Conservation (phyloP, 1,140 invertebrate genomes). For the Centruroides sculpturatus region DNA sequence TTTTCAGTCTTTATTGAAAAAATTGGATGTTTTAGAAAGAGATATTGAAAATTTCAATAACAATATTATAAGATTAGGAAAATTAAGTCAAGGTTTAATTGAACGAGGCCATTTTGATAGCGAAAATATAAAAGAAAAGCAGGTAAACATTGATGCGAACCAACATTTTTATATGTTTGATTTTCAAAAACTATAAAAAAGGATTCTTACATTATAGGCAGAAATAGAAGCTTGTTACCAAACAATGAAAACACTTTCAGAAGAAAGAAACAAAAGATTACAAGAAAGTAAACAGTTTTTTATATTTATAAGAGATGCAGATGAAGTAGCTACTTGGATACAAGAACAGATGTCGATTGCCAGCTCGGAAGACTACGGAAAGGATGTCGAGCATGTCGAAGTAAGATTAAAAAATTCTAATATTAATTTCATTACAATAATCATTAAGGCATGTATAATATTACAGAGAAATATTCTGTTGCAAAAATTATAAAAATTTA, state of each 20-base stretch:
- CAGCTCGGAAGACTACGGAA: slow-evolving; percentile 83
- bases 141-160: slow-evolving; percentile 30
- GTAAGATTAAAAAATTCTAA: slow-evolving; percentile 20
- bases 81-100: slow-evolving; percentile 45
- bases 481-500: background rate
- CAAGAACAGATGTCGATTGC: slow-evolving; percentile 71
- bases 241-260: slow-evolving; percentile 52
- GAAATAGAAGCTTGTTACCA: slow-evolving; percentile 50
- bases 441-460: background rate
- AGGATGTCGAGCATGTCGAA: slow-evolving; percentile 90
- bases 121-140: slow-evolving; percentile 19
- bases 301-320: slow-evolving; percentile 67
- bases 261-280: slow-evolving; percentile 52
- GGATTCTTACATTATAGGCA: slow-evolving; percentile 18
- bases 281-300: slow-evolving; percentile 56
- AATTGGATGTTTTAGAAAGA: slow-evolving; percentile 61
- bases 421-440: background rate
- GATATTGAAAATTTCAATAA: slow-evolving; percentile 57
- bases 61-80: slow-evolving; percentile 49
- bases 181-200: too few relatives aligned
- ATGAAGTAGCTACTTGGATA: slow-evolving; percentile 81
- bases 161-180: too few relatives aligned
- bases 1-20: slow-evolving; percentile 43
- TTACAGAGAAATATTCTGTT: background rate
- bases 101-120: slow-evolving; percentile 61